phyloP scores from a whole-genome alignment of 2,113 vertebrate species.

The Piprites chloris region DNA sequence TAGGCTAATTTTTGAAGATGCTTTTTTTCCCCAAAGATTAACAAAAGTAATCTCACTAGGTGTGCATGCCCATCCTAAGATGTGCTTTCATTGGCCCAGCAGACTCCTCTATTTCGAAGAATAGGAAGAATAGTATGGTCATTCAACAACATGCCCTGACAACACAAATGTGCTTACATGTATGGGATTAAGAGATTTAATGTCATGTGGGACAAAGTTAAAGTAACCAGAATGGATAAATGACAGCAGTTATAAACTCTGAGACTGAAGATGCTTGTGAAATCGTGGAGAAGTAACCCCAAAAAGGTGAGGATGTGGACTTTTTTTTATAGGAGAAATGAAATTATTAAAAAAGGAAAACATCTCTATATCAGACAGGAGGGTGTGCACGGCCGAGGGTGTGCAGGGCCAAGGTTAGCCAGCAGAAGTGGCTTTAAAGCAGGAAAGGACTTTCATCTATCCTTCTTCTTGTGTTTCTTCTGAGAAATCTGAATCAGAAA shows the following conservation, averaged over 20 bases:
- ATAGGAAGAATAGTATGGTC: background rate
- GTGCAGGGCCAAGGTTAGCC: background rate
- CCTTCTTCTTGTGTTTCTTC: background rate
- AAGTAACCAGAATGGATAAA: background rate
- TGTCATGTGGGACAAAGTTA: background rate
- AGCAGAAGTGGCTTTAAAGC: background rate
- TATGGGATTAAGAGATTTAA: background rate
- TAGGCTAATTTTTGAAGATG: background rate
- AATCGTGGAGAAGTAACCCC: fast-evolving
- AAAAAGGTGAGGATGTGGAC: background rate
- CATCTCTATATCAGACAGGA: background rate
- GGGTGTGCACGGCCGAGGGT: background rate
- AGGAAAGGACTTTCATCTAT: background rate
- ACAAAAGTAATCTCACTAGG: background rate
- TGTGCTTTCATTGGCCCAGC: background rate
- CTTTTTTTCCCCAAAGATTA: background rate
- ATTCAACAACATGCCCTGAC: background rate
- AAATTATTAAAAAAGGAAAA: background rate
- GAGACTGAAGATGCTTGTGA: background rate
- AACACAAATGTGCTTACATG: background rate
- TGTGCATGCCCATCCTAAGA: background rate
- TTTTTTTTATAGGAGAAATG: background rate
- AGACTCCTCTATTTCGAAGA: background rate
- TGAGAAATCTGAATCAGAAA: background rate
- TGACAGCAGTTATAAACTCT: background rate